These are phyloP conservation scores for Cheilosia vernalis DNA, from an alignment of 2,888 invertebrate genomes.

Conservation along the genomic window DNA sequence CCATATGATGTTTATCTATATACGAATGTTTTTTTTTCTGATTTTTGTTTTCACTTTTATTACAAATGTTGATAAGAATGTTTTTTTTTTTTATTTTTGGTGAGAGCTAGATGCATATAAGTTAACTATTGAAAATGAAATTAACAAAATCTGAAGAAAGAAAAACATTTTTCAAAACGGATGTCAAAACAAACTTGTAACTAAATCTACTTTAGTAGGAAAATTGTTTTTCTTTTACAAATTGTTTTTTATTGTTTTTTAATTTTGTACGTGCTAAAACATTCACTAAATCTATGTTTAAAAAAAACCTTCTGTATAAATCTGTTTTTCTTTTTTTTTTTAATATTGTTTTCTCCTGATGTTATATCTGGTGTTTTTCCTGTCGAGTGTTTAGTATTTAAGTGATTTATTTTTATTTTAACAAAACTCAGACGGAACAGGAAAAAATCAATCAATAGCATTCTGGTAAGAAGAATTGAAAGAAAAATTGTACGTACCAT, in stretches of 20 bases:
- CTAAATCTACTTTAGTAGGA: constrained; percentile 33
- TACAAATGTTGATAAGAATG: constrained; percentile 37
- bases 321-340: background rate
- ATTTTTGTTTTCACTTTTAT: constrained; percentile 1
- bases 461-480: constrained; percentile 5
- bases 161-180: constrained; percentile 4
- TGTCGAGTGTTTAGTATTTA: background rate
- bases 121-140: constrained; percentile 24
- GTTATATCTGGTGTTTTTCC: constrained; percentile 4
- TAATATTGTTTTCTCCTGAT: constrained; percentile 14
- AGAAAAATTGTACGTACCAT: constrained; percentile 8
- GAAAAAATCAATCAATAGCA: background rate
- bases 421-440: background rate
- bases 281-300: constrained; percentile 37
- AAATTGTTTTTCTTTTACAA: constrained; percentile 13
- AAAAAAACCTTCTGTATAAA: background rate
- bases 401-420: background rate
- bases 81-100: constrained; percentile 28
- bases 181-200: constrained; percentile 16
- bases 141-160: background rate
- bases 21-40: constrained; percentile 29
- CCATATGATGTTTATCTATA: constrained; percentile 59
- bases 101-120: constrained; percentile 73
- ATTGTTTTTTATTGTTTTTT: background rate
- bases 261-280: constrained; percentile 24